A percentile compares a stretch with the other conserved stretches of the same genome.
These are phyloP conservation scores for Heliconius melpomene DNA, from an alignment of 1,140 invertebrate species.

Conservation along the genomic window DNA sequence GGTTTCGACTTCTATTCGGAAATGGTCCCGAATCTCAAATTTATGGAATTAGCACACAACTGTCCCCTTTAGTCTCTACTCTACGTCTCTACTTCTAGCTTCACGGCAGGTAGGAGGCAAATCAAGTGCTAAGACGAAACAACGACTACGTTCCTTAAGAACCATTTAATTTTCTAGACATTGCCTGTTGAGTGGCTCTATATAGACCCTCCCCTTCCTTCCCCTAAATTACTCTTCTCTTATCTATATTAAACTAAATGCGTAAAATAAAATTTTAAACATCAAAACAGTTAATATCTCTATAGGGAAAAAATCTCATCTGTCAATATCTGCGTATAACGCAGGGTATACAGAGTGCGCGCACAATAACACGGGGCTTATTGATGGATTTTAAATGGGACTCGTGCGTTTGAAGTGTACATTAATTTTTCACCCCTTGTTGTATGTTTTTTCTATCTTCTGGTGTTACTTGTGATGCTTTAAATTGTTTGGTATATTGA, in stretches of 20 bases:
- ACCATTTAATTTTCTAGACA: too few relatives aligned
- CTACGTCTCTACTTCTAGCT: too few relatives aligned
- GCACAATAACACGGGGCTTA: neutral
- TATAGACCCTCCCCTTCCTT: neutral
- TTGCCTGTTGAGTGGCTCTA: too few relatives aligned
- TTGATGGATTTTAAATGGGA: slow-evolving; percentile 9
- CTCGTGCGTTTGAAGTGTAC: slow-evolving; percentile 12
- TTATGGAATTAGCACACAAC: too few relatives aligned
- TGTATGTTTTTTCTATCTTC: neutral
- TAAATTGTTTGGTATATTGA: neutral
- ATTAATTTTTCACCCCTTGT: slow-evolving; percentile 9
- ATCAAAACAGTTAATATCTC: neutral
- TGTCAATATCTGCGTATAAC: neutral
- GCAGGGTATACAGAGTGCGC: too few relatives aligned
- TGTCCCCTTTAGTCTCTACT: too few relatives aligned
- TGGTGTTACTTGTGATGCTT: neutral
- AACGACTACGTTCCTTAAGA: too few relatives aligned
- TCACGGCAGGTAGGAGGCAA: too few relatives aligned
- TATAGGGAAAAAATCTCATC: slow-evolving; percentile 2
- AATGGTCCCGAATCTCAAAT: too few relatives aligned
- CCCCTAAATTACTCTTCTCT: too few relatives aligned
- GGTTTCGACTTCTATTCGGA: too few relatives aligned
- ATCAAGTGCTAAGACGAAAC: too few relatives aligned
- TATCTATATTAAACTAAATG: neutral
- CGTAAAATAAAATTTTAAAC: neutral